These are phyloP conservation scores for Amphiprion percula DNA, from an alignment of 2,113 vertebrate genomes.

Conservation along the genomic window DNA sequence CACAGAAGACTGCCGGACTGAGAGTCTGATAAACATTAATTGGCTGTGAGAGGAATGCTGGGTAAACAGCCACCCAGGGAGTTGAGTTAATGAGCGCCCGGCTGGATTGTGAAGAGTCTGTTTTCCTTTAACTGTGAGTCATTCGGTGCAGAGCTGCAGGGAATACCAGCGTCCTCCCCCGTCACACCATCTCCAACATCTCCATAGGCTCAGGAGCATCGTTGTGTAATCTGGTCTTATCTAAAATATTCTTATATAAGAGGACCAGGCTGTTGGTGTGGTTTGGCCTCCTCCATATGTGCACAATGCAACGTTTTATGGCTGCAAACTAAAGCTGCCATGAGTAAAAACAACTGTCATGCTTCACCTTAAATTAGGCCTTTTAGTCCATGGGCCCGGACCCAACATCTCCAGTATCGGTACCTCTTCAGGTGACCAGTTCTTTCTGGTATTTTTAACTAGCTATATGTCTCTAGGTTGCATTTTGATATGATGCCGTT, in stretches of 20 bases:
- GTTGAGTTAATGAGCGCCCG: conserved; percentile 78
- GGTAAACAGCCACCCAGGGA: conserved; percentile 74
- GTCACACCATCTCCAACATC: conserved; percentile 46
- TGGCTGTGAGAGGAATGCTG: conserved; percentile 69
- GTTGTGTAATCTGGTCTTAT: conserved; percentile 73
- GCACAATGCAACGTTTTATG: background rate
- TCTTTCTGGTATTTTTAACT: no score
- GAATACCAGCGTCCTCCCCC: conserved; percentile 71
- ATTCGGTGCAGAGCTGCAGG: conserved; percentile 51
- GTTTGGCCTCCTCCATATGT: conserved; percentile 10
- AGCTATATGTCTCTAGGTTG: no score
- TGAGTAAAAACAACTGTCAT: no score
- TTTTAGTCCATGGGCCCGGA: no score
- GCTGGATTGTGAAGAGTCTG: conserved; percentile 59
- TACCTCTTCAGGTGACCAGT: no score
- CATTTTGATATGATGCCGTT: no score
- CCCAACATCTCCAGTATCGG: no score
- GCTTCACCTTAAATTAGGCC: no score
- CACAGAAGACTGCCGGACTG: conserved; percentile 44
- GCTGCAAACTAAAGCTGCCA: no score
- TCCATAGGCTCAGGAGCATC: conserved; percentile 48
- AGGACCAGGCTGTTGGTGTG: conserved; percentile 20
- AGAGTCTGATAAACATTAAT: conserved; percentile 72
- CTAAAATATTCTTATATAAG: conserved; percentile 68
- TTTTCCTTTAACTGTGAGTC: conserved; percentile 74